Evolutionary conservation across 2,113 vertebrate genomes (phyloP), one percentile per base, ranked within the genome.

Genomic region (Lipophrys pholis): DNA sequence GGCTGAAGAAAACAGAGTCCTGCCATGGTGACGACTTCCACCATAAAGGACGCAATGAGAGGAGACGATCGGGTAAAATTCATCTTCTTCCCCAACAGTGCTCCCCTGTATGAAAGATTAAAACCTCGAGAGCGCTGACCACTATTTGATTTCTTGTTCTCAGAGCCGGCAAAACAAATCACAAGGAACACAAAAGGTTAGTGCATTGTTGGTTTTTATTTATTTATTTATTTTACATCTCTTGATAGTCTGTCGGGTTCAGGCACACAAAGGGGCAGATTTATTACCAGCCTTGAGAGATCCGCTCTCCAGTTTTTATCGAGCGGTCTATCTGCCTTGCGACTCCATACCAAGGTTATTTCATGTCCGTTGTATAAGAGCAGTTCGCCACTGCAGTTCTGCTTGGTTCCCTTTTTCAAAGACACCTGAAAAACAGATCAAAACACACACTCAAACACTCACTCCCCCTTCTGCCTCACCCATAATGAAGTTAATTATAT

Each of bases 61-160:
- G 97, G 58, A 94, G 97, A 69, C 95, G 95, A 59, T 99, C 97
- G 5, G 97, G 97, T 99, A 90, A 84, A 93, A 11, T 53, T 0
- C 0, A 54, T 72, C 38, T 52, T 48, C 1, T 15, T 7, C 14
- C 14, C 6, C 14, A 48, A n/a, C 45, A 46, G 43, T 3, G 3
- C 2, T 11, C 45, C 45, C n/a, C 45, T 46, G 45, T 14, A n/a
- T 14, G 41, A 43, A 43, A 9, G 43, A 5, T 0, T 46, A 14
- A 46, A 46, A 1, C 11, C 42, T 30, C 21, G 2, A 2, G 21
- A 30, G 21, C 21, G 21, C 21, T 30, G 21, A 30, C 21, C 21
- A 30, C 21, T 30, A 57, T 59, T 5, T 9, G 6, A n/a, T 82
- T 17, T 58, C 38, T 40, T 76, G 36, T 42, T 84, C n/a, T 14